phyloP scores from a whole-genome alignment of 2,797 vertebrate species.

The Lepidocolaptes lacrymiger region DNA sequence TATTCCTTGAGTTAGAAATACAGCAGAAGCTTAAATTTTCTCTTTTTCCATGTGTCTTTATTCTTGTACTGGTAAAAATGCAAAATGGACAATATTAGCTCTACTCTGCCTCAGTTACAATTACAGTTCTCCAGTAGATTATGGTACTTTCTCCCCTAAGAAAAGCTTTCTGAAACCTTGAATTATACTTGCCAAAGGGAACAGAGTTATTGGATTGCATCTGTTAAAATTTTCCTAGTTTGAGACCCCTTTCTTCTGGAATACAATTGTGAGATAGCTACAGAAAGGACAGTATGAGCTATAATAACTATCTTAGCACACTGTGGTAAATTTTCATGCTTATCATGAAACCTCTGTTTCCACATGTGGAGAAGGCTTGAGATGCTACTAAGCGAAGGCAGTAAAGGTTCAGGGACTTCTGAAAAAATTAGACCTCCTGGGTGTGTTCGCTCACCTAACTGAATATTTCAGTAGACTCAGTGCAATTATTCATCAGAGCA shows the following conservation, averaged over 20 bases:
- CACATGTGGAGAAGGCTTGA: neutral
- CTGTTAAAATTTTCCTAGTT: neutral
- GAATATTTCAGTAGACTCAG: neutral
- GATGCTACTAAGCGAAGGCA: neutral
- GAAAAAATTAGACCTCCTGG: neutral
- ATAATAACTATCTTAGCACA: neutral
- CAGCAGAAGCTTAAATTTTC: neutral
- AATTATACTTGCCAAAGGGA: neutral
- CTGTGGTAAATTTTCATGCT: neutral
- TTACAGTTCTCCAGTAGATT: neutral
- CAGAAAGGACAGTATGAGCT: neutral
- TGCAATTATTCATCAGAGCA: neutral
- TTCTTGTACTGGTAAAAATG: neutral
- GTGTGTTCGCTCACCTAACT: neutral
- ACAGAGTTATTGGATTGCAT: neutral
- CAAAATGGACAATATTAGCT: neutral
- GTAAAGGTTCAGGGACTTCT: neutral
- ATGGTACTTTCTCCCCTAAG: neutral
- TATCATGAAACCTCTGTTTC: neutral
- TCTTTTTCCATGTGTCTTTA: neutral
- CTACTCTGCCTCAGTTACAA: neutral
- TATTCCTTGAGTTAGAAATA: neutral
- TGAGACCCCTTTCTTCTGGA: neutral
- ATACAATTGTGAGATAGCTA: neutral
- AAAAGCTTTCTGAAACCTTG: neutral